Evolutionary conservation across 1,140 invertebrate species (phyloP).

Genomic region (Meloidogyne exigua): DNA sequence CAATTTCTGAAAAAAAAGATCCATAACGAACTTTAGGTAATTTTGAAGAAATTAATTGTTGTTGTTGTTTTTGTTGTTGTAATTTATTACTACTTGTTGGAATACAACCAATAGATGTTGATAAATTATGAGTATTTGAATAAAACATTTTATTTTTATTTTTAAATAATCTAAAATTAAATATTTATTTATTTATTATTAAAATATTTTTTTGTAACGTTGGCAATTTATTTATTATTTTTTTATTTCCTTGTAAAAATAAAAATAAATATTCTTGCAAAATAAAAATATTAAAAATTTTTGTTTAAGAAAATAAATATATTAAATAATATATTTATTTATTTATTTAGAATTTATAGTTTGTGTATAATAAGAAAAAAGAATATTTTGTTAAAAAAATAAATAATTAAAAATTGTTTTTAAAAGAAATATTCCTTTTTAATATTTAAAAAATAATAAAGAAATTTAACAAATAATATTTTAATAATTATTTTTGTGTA

Average conservation of each 20-base stretch:
- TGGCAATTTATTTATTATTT: neutral
- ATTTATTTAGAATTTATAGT: too few species aligned
- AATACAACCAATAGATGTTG: slow-evolving; percentile 7
- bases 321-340: too few species aligned
- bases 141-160: slow-evolving; percentile 23
- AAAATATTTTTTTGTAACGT: neutral
- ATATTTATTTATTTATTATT: neutral
- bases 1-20: slow-evolving; percentile 7
- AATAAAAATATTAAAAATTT: neutral
- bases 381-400: too few species aligned
- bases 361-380: too few species aligned
- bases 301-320: too few species aligned
- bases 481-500: too few species aligned
- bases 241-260: neutral
- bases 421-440: too few species aligned
- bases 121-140: neutral
- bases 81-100: slow-evolving; percentile 9
- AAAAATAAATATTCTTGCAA: neutral
- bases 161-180: slow-evolving; percentile 4
- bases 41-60: neutral
- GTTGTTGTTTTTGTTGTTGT: slow-evolving; percentile 8
- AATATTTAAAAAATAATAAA: too few species aligned
- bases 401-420: too few species aligned
- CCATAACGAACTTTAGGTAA: slow-evolving; percentile 23
- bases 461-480: too few species aligned